A percentile compares a stretch with the other conserved stretches of the same genome.
These are phyloP conservation scores for Hirundo rustica DNA, from an alignment of 2,797 vertebrate species.

Conservation along the genomic window DNA sequence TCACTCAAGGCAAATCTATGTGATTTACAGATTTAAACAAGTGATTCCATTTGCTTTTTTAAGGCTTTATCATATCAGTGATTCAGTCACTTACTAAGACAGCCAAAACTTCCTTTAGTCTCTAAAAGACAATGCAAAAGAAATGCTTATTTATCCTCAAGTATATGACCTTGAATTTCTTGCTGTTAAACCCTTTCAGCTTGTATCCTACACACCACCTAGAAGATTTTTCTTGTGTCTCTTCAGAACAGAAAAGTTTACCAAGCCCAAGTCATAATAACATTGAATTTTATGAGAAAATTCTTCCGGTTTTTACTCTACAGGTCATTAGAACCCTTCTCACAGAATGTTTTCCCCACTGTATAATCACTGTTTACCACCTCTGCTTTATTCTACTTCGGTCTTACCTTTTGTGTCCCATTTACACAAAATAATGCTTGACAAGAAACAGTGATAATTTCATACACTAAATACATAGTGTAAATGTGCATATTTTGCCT, in stretches of 20 bases:
- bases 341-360: neutral
- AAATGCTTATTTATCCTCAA: constrained; percentile 1
- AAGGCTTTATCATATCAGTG: neutral
- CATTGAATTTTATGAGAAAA: neutral
- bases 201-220: neutral
- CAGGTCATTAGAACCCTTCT: neutral
- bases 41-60: neutral
- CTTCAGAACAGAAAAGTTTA: neutral
- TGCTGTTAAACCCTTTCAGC: neutral
- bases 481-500: neutral
- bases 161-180: neutral
- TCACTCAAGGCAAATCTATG: neutral
- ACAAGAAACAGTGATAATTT: neutral
- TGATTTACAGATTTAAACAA: neutral
- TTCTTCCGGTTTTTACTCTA: neutral
- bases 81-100: neutral
- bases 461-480: neutral
- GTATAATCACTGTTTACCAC: neutral
- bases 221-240: neutral
- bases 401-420: neutral
- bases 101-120: neutral
- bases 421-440: neutral
- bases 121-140: neutral
- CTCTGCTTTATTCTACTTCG: neutral
- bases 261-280: neutral